Base-by-base conservation (phyloP, 2,113 vertebrate genomes). In the Erpornis zantholeuca region DNA sequence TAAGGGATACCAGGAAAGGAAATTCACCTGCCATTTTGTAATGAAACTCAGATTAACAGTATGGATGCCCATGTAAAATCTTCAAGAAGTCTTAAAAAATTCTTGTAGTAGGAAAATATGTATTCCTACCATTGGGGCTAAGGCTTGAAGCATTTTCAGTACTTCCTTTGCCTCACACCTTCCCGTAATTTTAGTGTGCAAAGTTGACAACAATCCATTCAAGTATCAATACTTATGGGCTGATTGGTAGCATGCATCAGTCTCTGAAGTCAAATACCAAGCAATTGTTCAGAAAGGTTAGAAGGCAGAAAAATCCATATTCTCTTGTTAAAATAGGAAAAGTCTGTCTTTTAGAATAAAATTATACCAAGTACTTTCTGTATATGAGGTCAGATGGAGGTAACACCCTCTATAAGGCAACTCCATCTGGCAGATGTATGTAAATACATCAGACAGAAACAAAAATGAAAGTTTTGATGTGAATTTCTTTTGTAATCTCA, bases 251-350 rank as follows among this genome's bases (percentile, higher is more conserved):
- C 64, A 44, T 28, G 20, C 76, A 85, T 88, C 52, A 88, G 88
- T 91, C 94, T 95, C 94, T 96, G 83, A 95, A 94, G 64, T 54
- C 21, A 5, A 81, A 49, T 24, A 93, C 35, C 21, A 57, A 72
- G 66, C 94, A 95, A 97, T 71, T 75, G 82, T 96, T 89, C 75
- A 70, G 63, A 95, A 93, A 96, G 36, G 75, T 85, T 72, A 86
- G 86, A 88, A 91, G 78, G 80, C 69, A 93, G 89, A 96, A 98
- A 97, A 94, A 22, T 38, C 65, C 90, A 94, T 64, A 54, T 87
- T 86, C 69, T 73, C 73, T 56, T 84, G 56, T 94, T 96, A 95
- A 90, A 98, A 95, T 56, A 84, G 54, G 61, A 78, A 88, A 96
- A 90, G 15, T 19, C 87, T 94, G 73, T 63, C 6, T 94, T 96